phyloP scores from a whole-genome alignment of 2,113 vertebrate genomes.

The Trichomycterus rosablanca region DNA sequence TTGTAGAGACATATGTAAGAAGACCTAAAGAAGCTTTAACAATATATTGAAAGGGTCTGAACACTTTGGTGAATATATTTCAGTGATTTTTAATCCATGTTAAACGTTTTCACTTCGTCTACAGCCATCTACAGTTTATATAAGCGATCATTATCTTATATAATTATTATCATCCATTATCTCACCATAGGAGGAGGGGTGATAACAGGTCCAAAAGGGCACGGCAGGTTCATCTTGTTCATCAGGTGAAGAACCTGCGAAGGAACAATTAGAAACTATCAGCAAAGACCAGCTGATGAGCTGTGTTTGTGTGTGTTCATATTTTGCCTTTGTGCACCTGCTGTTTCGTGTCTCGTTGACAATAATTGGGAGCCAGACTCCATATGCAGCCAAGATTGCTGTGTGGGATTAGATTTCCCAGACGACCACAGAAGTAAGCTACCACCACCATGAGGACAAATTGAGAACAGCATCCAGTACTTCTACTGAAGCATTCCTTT shows the following conservation, averaged over 20 bases:
- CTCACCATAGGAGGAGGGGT: conserved; percentile 84
- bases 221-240: conserved; percentile 98
- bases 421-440: conserved; percentile 32
- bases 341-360: conserved; percentile 29
- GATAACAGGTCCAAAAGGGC: conserved; percentile 89
- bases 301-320: conserved; percentile 3
- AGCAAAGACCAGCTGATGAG: conserved; percentile 7
- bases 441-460: conserved; percentile 61
- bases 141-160: no score
- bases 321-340: conserved; percentile 36
- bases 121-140: no score
- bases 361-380: conserved; percentile 46
- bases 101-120: no score
- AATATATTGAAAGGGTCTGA: no score
- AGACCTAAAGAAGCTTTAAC: no score
- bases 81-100: no score
- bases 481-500: no score
- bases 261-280: conserved; percentile 15
- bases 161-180: no score
- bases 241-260: conserved; percentile 94
- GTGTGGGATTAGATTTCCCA: conserved; percentile 15
- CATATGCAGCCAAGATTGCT: conserved; percentile 58
- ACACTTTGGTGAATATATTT: no score
- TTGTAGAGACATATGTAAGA: no score
- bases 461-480: conserved; percentile 28